Percentiles rank a stretch among this genome's conserved stretches.
Conservation (phyloP, 2,113 vertebrate species). For the Malurus melanocephalus region DNA sequence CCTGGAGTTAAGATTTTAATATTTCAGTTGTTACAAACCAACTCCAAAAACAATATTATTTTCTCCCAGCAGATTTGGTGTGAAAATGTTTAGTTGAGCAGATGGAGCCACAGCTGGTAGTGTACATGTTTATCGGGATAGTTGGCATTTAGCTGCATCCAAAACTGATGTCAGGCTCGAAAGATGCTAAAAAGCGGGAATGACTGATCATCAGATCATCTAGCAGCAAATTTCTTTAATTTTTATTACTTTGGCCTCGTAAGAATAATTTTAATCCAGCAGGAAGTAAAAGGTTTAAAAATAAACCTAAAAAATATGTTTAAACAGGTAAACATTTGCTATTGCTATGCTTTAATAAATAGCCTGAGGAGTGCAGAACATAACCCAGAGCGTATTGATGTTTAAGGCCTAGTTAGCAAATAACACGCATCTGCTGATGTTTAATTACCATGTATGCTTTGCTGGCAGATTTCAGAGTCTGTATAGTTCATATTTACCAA, state of each 20-base stretch:
- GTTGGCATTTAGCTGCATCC: constrained; percentile 76
- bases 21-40: constrained; percentile 82
- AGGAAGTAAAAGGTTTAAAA: constrained; percentile 39
- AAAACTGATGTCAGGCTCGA: constrained; percentile 74
- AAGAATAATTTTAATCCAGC: constrained; percentile 28
- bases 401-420: constrained; percentile 57
- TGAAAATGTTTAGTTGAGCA: constrained; percentile 79
- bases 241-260: constrained; percentile 13
- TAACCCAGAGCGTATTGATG: constrained; percentile 10
- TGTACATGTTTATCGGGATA: constrained; percentile 78
- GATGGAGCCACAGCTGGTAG: constrained; percentile 88
- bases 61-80: constrained; percentile 64
- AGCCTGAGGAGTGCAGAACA: constrained; percentile 18
- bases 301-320: constrained; percentile 5
- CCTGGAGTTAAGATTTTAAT: constrained; percentile 82
- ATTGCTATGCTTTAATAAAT: constrained; percentile 36
- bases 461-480: constrained; percentile 17
- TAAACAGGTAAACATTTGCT: constrained; percentile 56
- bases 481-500: constrained; percentile 18
- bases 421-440: constrained; percentile 29
- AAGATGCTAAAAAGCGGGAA: constrained; percentile 66
- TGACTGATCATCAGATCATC: constrained; percentile 44
- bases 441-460: constrained; percentile 39
- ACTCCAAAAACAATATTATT: constrained; percentile 77
- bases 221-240: constrained; percentile 52